These are phyloP conservation scores for Aplysina aerophoba DNA, from an alignment of 37 sponge, comb jelly and placozoan species.

Conservation along the genomic window DNA sequence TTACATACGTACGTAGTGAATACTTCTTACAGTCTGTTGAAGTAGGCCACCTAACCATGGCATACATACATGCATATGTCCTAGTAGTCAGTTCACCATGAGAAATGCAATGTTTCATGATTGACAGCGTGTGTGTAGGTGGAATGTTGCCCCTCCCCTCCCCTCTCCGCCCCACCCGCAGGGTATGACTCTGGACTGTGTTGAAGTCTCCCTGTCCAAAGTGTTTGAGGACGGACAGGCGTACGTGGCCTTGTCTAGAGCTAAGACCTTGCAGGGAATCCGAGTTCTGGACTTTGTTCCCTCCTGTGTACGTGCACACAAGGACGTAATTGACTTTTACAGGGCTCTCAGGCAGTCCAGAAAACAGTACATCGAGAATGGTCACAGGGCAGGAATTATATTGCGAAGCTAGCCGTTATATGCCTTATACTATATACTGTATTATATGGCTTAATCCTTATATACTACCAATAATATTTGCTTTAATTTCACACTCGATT, in stretches of 20 bases:
- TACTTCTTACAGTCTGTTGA: no score
- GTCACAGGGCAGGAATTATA: not conserved
- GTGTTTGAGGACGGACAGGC: conserved; percentile 92
- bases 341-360: conserved; percentile 48
- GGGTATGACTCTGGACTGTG: conserved; percentile 95
- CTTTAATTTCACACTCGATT: not conserved
- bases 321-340: conserved; percentile 77
- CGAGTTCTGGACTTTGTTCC: conserved; percentile 79
- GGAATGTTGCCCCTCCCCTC: no score
- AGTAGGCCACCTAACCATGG: no score
- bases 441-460: not conserved
- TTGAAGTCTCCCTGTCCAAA: conserved; percentile 78
- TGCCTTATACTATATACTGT: not conserved
- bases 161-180: no score
- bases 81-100: no score
- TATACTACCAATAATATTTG: not conserved
- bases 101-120: no score
- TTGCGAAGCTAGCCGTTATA: not conserved
- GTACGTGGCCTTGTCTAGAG: conserved; percentile 91
- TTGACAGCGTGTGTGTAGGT: not conserved
- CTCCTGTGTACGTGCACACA: conserved; percentile 67
- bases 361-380: conserved; percentile 47
- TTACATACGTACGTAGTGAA: no score
- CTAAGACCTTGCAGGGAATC: conserved; percentile 68
- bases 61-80: no score